A percentile compares a stretch with the other conserved stretches of the same genome.
Evolutionary conservation across 1,140 invertebrate genomes (phyloP).

Genomic region (Calliphora vicina): DNA sequence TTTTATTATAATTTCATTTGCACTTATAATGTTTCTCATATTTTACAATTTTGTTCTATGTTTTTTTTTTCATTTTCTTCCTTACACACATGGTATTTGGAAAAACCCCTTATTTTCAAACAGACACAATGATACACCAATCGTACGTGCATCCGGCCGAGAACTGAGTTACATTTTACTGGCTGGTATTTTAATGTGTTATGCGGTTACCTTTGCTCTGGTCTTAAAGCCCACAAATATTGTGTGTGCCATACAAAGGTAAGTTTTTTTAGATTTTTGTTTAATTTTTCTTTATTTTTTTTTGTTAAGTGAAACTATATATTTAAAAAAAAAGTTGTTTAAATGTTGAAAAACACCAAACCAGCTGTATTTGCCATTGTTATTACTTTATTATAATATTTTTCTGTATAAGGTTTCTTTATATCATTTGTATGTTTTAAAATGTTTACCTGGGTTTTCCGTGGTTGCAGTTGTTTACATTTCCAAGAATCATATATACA

Average conservation of each 20-base stretch:
- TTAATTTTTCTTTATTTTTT: not conserved
- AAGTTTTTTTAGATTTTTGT: constrained; percentile 46
- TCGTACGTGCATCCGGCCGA: constrained; percentile 88
- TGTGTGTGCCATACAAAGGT: constrained; percentile 81
- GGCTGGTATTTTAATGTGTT: constrained; percentile 88
- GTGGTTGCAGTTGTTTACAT: too few species aligned
- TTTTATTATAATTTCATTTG: constrained; percentile 27
- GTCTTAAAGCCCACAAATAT: constrained; percentile 79
- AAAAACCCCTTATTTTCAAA: not conserved
- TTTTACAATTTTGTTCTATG: not conserved
- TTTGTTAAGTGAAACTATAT: not conserved
- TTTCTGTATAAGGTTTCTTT: too few species aligned
- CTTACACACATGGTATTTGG: not conserved
- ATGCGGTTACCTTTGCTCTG: constrained; percentile 85
- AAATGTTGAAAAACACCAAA: too few species aligned
- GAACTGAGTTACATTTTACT: constrained; percentile 89
- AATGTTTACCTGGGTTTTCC: not conserved
- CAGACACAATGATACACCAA: constrained; percentile 82
- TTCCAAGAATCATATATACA: too few species aligned
- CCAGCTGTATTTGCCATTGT: too few species aligned
- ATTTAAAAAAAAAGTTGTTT: too few species aligned
- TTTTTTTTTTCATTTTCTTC: not conserved
- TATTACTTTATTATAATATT: too few species aligned
- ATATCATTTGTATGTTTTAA: too few species aligned
- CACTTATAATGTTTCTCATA: constrained; percentile 18